Evolutionary conservation across 2,888 invertebrate genomes (phyloP).

Genomic region (Plagodis pulveraria): DNA sequence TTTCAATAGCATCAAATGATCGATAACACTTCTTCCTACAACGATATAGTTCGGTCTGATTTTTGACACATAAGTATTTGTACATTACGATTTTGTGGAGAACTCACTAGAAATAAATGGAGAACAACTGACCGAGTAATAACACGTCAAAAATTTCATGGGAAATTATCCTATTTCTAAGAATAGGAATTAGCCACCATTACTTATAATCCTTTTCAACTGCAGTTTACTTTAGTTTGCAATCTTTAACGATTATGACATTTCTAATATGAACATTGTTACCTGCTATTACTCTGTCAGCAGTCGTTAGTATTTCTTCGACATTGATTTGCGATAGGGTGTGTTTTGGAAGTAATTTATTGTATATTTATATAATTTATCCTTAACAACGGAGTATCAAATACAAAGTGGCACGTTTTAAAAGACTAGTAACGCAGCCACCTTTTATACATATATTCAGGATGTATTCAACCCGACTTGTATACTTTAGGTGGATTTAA

Average conservation of each 20-base stretch:
- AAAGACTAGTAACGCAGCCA: conserved; percentile 59
- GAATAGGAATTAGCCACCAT: too few species aligned
- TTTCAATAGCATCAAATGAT: conserved; percentile 18
- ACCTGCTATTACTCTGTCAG: conserved; percentile 5
- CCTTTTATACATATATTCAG: conserved; percentile 45
- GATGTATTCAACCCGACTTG: conserved; percentile 55
- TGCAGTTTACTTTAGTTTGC: not conserved
- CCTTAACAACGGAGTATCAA: conserved; percentile 48
- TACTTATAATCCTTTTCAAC: too few species aligned
- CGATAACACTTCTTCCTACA: conserved; percentile 31
- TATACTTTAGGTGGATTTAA: conserved; percentile 43
- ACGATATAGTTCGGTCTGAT: conserved; percentile 42
- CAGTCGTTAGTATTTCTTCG: not conserved
- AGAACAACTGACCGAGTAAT: conserved; percentile 8
- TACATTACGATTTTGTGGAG: conserved; percentile 60
- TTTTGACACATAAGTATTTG: conserved; percentile 71
- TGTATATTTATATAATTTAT: conserved; percentile 17
- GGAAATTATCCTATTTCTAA: not conserved
- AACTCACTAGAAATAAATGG: conserved; percentile 3
- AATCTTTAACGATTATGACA: not conserved
- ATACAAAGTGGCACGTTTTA: conserved; percentile 46
- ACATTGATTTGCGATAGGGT: not conserved
- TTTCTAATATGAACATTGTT: not conserved
- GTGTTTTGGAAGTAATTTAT: conserved; percentile 28
- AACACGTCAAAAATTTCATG: conserved; percentile 6